These are phyloP conservation scores for Eremophila alpestris DNA, from an alignment of 2,797 vertebrate species.

Conservation along the genomic window DNA sequence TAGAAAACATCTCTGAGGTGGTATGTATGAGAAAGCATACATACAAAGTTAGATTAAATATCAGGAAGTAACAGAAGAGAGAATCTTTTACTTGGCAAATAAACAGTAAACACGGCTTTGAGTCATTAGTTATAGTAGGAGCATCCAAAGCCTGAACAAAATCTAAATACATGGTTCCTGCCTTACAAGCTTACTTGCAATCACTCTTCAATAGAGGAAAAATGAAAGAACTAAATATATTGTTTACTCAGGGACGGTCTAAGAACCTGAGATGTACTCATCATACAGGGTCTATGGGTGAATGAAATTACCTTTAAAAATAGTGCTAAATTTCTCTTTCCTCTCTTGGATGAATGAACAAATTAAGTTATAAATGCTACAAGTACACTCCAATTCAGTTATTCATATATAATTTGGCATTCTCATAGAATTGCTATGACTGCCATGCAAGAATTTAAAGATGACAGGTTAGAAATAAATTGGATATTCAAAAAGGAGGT, in stretches of 20 bases:
- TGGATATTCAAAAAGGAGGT: not conserved
- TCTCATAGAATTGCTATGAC: not conserved
- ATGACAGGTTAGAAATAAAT: not conserved
- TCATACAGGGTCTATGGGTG: rapidly evolving
- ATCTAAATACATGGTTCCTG: not conserved
- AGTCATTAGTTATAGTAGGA: not conserved
- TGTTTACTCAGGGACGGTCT: not conserved
- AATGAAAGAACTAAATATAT: not conserved
- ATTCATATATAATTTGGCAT: not conserved
- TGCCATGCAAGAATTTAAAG: not conserved
- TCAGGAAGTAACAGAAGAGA: not conserved
- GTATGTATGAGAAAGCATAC: not conserved
- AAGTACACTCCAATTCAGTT: not conserved
- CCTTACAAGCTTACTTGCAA: not conserved
- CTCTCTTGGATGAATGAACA: not conserved
- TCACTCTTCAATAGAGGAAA: not conserved
- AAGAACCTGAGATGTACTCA: not conserved
- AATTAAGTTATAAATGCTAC: not conserved
- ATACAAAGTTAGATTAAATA: not conserved
- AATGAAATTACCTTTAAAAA: not conserved
- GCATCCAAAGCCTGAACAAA: not conserved
- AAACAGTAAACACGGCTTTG: not conserved
- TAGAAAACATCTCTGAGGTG: not conserved
- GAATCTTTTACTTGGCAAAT: not conserved
- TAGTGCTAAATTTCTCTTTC: not conserved